Percentiles rank a stretch among this genome's conserved stretches.
These are phyloP conservation scores for Chromis chromis DNA, from an alignment of 2,797 vertebrate genomes.

Conservation along the genomic window DNA sequence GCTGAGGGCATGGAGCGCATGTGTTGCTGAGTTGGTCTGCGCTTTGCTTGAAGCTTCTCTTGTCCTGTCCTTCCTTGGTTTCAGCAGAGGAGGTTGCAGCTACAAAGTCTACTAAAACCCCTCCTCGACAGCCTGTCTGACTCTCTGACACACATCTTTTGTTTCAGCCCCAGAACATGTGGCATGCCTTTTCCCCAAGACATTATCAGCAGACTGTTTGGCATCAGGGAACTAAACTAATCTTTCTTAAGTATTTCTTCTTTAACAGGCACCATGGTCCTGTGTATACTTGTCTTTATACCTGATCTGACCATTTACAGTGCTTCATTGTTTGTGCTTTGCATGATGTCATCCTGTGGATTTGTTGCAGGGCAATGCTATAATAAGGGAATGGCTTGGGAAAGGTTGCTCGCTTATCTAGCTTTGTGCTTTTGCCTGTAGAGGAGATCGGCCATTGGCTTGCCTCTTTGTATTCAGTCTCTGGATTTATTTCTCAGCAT, in stretches of 20 bases:
- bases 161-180: slow-evolving; percentile 73
- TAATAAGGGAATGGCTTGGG: slow-evolving; percentile 83
- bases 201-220: slow-evolving; percentile 60
- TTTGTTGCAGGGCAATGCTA: slow-evolving; percentile 79
- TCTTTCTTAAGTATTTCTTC: slow-evolving; percentile 66
- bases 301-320: slow-evolving; percentile 56
- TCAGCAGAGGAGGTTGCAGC: slow-evolving; percentile 75
- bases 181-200: slow-evolving; percentile 69
- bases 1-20: slow-evolving; percentile 98
- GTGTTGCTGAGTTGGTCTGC: slow-evolving; percentile 87
- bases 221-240: slow-evolving; percentile 67
- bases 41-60: slow-evolving; percentile 84
- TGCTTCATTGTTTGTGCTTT: slow-evolving; percentile 70
- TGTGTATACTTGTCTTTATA: slow-evolving; percentile 51
- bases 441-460: slow-evolving; percentile 58
- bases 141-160: slow-evolving; percentile 63
- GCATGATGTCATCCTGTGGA: slow-evolving; percentile 75
- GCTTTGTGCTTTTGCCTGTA: slow-evolving; percentile 70
- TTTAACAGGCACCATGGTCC: slow-evolving; percentile 77
- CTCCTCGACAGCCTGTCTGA: slow-evolving; percentile 37
- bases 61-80: slow-evolving; percentile 66
- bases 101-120: slow-evolving; percentile 55
- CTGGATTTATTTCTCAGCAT: slow-evolving; percentile 71
- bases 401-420: slow-evolving; percentile 69
- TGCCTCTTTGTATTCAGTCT: slow-evolving; percentile 51